Evolutionary conservation across 1,140 invertebrate genomes (phyloP).

Genomic region (Drosophila prosaltans): DNA sequence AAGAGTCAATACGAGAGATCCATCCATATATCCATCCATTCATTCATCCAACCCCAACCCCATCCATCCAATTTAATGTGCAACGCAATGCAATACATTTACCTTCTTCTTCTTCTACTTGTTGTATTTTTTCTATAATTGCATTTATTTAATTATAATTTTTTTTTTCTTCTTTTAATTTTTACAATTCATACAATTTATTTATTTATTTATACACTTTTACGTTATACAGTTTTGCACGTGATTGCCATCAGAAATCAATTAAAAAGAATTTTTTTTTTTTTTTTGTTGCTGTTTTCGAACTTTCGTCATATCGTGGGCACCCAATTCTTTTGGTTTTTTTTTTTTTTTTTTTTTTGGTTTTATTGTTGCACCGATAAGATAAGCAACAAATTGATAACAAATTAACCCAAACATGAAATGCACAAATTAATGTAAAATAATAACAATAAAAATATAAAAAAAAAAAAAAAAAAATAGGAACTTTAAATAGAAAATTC

Average conservation of each 20-base stretch:
- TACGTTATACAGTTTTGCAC: slow-evolving; percentile 21
- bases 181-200: slow-evolving; percentile 29
- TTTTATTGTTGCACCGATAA: slow-evolving; percentile 48
- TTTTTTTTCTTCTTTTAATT: slow-evolving; percentile 52
- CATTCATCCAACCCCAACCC: slow-evolving; percentile 9
- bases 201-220: slow-evolving; percentile 36
- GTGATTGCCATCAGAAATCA: slow-evolving; percentile 74
- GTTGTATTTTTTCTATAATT: slow-evolving; percentile 60
- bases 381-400: slow-evolving; percentile 33
- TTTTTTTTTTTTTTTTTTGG: slow-evolving; percentile 2
- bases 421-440: slow-evolving; percentile 17
- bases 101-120: neutral
- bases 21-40: neutral
- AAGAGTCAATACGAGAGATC: slow-evolving; percentile 20
- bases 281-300: slow-evolving; percentile 12
- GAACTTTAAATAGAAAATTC: slow-evolving; percentile 3
- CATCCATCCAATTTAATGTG: too few relatives aligned
- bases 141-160: slow-evolving; percentile 71
- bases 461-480: neutral
- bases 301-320: slow-evolving; percentile 44
- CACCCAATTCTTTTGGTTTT: neutral
- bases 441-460: slow-evolving; percentile 1
- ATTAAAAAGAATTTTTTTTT: slow-evolving; percentile 25
- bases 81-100: too few relatives aligned
- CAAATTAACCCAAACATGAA: slow-evolving; percentile 31